Percentiles rank a stretch among this genome's conserved stretches.
Conservation (phyloP, 2,113 vertebrate genomes). For the Abramis brama region DNA sequence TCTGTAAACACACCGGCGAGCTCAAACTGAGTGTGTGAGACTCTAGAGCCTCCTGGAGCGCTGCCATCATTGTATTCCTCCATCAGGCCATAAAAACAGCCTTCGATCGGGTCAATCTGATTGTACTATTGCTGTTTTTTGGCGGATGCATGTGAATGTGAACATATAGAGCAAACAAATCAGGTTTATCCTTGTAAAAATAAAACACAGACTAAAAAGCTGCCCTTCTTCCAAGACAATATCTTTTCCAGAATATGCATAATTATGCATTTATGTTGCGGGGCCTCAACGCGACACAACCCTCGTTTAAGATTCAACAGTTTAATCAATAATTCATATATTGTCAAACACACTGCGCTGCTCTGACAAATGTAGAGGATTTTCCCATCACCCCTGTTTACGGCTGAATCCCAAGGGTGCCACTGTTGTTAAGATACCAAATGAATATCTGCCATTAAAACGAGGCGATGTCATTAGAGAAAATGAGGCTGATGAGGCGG, state of each 20-base stretch:
- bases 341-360: constrained; percentile 38
- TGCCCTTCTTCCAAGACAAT: not conserved
- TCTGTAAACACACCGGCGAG: not conserved
- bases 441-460: constrained; percentile 32
- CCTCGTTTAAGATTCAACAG: constrained; percentile 53
- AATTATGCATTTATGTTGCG: constrained; percentile 28
- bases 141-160: constrained; percentile 12
- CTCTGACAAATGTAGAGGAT: constrained; percentile 45
- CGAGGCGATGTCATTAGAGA: constrained; percentile 23
- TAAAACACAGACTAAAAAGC: not conserved
- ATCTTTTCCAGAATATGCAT: constrained; percentile 20
- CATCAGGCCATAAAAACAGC: constrained; percentile 5
- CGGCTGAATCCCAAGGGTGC: not conserved
- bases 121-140: constrained; percentile 35
- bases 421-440: constrained; percentile 27
- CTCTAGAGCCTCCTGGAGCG: constrained; percentile 6
- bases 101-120: constrained; percentile 7
- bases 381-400: constrained; percentile 41
- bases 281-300: constrained; percentile 18
- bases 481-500: constrained; percentile 40
- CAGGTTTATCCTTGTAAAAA: not conserved
- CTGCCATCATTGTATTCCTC: constrained; percentile 2
- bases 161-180: not conserved
- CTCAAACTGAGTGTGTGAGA: constrained; percentile 5
- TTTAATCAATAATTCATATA: constrained; percentile 55